Conservation (phyloP, 2,888 invertebrate genomes). For the Sialis lutaria region DNA sequence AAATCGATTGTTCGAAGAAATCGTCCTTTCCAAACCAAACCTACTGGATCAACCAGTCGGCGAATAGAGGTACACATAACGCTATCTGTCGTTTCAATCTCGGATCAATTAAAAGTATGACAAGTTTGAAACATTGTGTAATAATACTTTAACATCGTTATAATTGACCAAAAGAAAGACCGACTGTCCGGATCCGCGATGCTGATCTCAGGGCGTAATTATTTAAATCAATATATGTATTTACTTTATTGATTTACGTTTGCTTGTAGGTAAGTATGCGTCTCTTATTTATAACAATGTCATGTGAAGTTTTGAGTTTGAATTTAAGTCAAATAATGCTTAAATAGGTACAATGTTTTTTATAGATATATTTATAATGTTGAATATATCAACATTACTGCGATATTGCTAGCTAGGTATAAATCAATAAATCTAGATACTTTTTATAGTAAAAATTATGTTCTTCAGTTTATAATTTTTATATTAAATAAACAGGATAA, state of each 20-base stretch:
- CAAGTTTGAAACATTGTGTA: conserved; percentile 22
- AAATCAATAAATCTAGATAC: no score
- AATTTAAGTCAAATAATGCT: background rate
- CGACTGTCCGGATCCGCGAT: background rate
- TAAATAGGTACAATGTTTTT: no score
- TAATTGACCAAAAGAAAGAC: conserved; percentile 15
- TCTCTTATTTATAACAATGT: background rate
- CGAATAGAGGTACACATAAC: no score
- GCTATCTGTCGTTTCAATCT: conserved; percentile 15
- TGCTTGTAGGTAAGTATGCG: background rate
- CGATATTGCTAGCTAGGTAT: no score
- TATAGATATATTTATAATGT: no score
- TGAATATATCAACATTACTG: no score
- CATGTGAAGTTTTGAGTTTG: background rate
- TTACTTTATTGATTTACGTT: background rate
- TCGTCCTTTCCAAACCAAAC: no score
- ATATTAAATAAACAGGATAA: no score
- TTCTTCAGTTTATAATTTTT: no score
- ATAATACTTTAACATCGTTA: conserved; percentile 19
- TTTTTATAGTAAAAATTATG: no score
- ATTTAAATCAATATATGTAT: background rate
- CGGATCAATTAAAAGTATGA: conserved; percentile 21
- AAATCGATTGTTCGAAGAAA: no score
- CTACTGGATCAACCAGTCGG: no score
- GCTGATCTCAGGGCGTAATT: background rate